Base-by-base conservation (phyloP, 2,888 invertebrate genomes). In the Microctonus brassicae region DNA sequence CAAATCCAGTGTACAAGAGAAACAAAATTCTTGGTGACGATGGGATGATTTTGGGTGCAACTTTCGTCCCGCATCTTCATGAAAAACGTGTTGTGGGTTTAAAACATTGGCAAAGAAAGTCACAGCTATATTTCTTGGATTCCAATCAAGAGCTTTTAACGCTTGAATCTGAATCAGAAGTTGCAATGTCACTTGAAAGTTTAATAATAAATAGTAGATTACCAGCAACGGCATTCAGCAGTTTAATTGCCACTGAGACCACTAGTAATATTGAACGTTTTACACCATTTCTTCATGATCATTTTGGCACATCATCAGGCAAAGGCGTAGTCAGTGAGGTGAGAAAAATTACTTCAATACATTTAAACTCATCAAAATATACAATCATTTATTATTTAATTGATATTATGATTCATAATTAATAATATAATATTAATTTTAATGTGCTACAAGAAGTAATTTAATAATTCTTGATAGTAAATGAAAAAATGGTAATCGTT, bases 91-190 rank as follows among this genome's bases (percentile, higher is more conserved):
- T 83, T 64, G 63, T 76, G 11, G 73, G 77, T 0, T 74, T 76
- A 2, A 73, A 75, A 20, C 84, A 87, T 39, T 93, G 93, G 93
- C 91, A 91, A 81, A 88, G 90, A 73, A 88, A 90, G 70, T 91
- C 92, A 0, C 90, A 91, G 72, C 86, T 93, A 11, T 91, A 89
- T 81, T 91, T 93, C 80, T 88, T 93, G 62, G 90, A 91, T 79
- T 88, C 90, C 1, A 88, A 90, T 76, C 73, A 90, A 89, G 90
- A 90, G 84, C 84, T 91, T 60, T 80, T 90, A 74, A 89, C 88
- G 61, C 81, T 91, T 69, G 83, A 88, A 57, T 84, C 88, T 0
- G 88, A 89, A 64, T 85, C 87, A 24, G 88, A 88, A 61, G 83
- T 87, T 5, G 86, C 85, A 65, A 83, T 85, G 24, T 82, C 86